Evolutionary conservation across 2,888 invertebrate species (phyloP), one percentile per base, ranked within the genome.

Genomic region (Agonum fuliginosum): DNA sequence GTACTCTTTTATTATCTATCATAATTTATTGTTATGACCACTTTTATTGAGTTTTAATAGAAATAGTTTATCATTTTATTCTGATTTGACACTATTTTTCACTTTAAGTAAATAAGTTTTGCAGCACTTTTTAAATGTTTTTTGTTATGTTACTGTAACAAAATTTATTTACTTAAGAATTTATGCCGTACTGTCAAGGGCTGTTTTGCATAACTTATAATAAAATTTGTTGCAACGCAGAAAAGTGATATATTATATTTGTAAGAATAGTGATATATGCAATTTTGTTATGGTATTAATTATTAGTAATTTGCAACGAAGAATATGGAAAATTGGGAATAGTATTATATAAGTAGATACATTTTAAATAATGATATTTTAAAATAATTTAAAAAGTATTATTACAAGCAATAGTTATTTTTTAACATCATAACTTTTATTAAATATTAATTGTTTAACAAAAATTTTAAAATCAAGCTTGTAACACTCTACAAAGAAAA

Each of bases 371-470:
- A n/a, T 54, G 10, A 20, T 54, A 12, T 24, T 37, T 37, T 37
- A 12, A 4, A 24, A 10, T 22, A 54, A 1, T 22, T 22, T 12
- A 5, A 19, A 22, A 22, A 51, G 51, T 51, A 51, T 51, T 51
- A 51, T 17, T 51, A 54, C 22, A 20, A 22, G 54, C 54, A 54
- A 54, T 54, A 24, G 22, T 24, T 54, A 54, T 48, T 54, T 54
- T 54, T 2, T n/a, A n/a, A n/a, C n/a, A n/a, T n/a, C 51, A n/a
- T 51, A 51, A 22, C n/a, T 22, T 37, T 10, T 37, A 37, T 10
- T 10, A 37, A 37, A 22, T 19, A 20, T 10, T 48, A 41, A 30
- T 30, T 41, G 41, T 41, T 41, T n/a, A n/a, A 41, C 14, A 41
- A 12, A 41, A 41, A n/a, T 10, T 41, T 41, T 2, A 10, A 4